A percentile compares a stretch with the other conserved stretches of the same genome.
Evolutionary conservation across 2,113 vertebrate genomes (phyloP).

Genomic region (Corythaeola cristata): DNA sequence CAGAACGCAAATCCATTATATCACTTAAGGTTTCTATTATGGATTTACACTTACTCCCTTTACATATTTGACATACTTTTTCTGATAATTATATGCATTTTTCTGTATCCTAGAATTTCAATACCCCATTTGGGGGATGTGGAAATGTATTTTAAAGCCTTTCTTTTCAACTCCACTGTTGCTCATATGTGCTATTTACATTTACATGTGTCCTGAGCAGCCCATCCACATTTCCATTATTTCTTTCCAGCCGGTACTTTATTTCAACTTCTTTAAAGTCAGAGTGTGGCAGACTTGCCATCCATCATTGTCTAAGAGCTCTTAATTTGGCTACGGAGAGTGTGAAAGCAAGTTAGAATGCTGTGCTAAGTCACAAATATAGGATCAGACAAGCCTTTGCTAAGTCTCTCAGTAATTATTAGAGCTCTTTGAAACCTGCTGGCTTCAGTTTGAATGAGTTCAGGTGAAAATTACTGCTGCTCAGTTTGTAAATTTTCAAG

Average conservation of each 20-base stretch:
- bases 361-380: conserved; percentile 23
- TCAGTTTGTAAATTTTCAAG: neutral
- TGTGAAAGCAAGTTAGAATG: neutral
- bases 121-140: neutral
- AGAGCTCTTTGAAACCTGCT: conserved; percentile 31
- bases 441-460: conserved; percentile 41
- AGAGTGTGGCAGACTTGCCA: neutral
- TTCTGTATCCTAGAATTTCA: neutral
- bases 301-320: conserved; percentile 24
- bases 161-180: neutral
- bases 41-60: neutral
- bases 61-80: neutral
- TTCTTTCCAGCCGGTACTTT: conserved; percentile 32
- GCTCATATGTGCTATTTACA: neutral
- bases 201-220: conserved; percentile 12
- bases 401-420: conserved; percentile 50
- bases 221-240: conserved; percentile 16
- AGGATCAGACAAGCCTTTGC: conserved; percentile 44
- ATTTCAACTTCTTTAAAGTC: conserved; percentile 52
- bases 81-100: neutral
- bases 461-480: conserved; percentile 24
- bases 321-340: neutral
- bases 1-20: neutral
- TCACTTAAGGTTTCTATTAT: neutral
- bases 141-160: neutral